phyloP scores from a whole-genome alignment of 2,113 vertebrate genomes.

The Corythaixoides concolor region DNA sequence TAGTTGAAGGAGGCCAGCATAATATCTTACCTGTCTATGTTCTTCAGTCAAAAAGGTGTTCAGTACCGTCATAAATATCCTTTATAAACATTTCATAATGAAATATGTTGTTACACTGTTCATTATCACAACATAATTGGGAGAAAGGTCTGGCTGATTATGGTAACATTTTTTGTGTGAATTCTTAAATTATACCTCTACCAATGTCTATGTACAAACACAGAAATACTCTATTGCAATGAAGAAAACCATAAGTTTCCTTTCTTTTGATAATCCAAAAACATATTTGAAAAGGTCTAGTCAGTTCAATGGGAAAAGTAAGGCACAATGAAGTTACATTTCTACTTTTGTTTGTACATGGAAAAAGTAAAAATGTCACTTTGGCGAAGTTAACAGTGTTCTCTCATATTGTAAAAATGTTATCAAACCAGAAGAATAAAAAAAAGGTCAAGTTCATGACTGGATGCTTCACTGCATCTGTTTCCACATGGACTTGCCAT shows the following conservation, averaged over 20 bases:
- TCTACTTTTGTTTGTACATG: constrained; percentile 17
- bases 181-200: background rate
- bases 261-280: background rate
- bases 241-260: background rate
- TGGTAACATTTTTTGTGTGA: background rate
- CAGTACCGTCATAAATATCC: background rate
- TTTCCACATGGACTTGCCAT: constrained; percentile 69
- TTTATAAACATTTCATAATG: background rate
- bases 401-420: constrained; percentile 30
- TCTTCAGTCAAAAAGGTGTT: background rate
- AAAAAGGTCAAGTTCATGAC: constrained; percentile 62
- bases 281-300: constrained; percentile 25
- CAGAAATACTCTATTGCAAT: background rate
- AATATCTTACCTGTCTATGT: background rate
- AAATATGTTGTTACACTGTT: background rate
- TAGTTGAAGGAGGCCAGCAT: background rate
- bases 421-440: constrained; percentile 52
- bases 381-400: constrained; percentile 26
- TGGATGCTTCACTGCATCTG: constrained; percentile 46
- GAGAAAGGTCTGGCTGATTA: background rate
- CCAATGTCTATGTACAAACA: background rate
- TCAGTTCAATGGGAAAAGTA: background rate
- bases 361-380: constrained; percentile 55
- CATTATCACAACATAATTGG: background rate
- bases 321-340: constrained; percentile 27